Base-by-base conservation (phyloP, 2,888 invertebrate species). In the Aplocera efformata region DNA sequence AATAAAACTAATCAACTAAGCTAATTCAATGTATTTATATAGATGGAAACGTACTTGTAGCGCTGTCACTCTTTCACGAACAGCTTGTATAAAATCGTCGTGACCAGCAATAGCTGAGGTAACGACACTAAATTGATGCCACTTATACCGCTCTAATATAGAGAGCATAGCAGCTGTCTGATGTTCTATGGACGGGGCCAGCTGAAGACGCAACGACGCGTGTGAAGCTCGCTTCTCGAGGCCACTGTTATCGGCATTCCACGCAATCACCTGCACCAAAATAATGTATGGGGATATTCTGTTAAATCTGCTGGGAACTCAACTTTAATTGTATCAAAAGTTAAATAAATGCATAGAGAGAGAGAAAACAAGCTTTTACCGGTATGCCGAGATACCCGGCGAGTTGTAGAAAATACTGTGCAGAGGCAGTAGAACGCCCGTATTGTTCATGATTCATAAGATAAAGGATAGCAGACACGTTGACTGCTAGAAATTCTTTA, bases 191-290 rank as follows among this genome's bases (percentile, higher is more conserved):
- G 98, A 97, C 49, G 99, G 98, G 39, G 98, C 98, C 77, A 99
- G 90, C 83, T 98, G 98, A 53, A 97, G 90, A 67, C 96, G 95
- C 63, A 98, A 89, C 44, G 96, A 96, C 33, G 96, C 95, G 79
- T 96, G 95, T 13, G 96, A 95, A 25, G 96, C 95, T 53, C 93
- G 81, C 51, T 91, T 88, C 65, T 91, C 91, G 43, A 97, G 90
- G 24, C 97, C 98, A 25, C 98, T 96, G 82, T 98, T 98, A 80
- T 98, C 98, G 6, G 98, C 97, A 82, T 98, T 98, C 98, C 98
- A 98, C 6, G 97, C 96, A 60, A 98, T 96, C 35, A 98, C 97
- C 62, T 86, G 60, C 32, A 43, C 20, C 44, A 33, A 35, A 3
- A 31, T 26, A 23, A n/a, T 10, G 9, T n/a, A 38, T 8, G 3